These are phyloP conservation scores for Microcebus ravelobensis DNA, from an alignment of 2,113 vertebrate genomes.

Conservation along the genomic window DNA sequence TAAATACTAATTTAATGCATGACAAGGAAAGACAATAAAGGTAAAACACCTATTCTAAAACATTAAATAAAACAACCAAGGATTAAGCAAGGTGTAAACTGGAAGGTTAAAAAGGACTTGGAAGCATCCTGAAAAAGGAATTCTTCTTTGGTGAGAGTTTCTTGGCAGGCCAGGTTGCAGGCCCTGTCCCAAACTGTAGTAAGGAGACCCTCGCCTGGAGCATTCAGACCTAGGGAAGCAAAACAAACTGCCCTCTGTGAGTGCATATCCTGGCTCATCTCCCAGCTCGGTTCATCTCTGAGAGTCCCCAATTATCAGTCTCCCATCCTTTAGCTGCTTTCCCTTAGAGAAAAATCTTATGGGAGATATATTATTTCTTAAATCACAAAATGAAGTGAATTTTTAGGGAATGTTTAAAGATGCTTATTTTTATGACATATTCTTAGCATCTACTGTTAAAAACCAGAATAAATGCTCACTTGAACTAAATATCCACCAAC, in stretches of 20 bases:
- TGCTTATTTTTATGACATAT: not conserved
- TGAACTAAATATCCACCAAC: not conserved
- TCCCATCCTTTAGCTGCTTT: not conserved
- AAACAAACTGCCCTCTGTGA: not conserved
- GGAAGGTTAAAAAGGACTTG: not conserved
- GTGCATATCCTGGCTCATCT: not conserved
- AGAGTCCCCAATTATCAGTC: not conserved
- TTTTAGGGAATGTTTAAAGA: constrained; percentile 16
- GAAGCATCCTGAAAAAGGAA: not conserved
- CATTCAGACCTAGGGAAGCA: not conserved
- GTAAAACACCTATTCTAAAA: constrained; percentile 10
- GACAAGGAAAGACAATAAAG: not conserved
- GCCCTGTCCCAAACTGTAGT: too few relatives aligned
- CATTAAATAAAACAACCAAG: not conserved
- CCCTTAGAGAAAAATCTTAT: not conserved
- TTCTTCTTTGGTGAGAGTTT: not conserved
- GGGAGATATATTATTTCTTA: not conserved
- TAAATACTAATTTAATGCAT: not conserved
- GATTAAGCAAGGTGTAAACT: not conserved
- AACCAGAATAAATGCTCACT: not conserved
- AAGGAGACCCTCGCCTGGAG: not conserved
- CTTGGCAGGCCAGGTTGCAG: not conserved
- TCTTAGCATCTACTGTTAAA: not conserved
- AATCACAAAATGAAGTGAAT: not conserved
- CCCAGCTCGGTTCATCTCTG: not conserved